Evolutionary conservation across 2,113 vertebrate genomes (phyloP).

Genomic region (Calidris pugnax): DNA sequence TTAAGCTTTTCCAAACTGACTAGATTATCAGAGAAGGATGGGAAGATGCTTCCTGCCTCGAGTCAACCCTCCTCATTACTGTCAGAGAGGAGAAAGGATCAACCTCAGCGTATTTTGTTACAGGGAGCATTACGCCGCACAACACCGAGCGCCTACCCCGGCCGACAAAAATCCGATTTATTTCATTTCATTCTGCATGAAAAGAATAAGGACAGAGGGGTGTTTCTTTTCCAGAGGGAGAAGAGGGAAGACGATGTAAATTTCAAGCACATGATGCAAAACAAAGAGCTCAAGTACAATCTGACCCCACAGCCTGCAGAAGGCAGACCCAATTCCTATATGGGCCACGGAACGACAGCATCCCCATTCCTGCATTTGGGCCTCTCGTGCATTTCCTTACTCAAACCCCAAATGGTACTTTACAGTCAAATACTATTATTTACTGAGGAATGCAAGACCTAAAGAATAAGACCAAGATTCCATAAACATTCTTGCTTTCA

Average conservation of each 20-base stretch:
- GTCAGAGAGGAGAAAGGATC: neutral
- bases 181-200: neutral
- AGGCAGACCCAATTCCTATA: neutral
- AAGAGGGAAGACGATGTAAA: neutral
- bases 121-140: neutral
- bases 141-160: neutral
- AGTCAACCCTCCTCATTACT: neutral
- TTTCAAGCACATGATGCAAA: neutral
- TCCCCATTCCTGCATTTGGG: neutral
- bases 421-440: constrained; percentile 53
- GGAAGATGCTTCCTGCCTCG: constrained; percentile 18
- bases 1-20: constrained; percentile 26
- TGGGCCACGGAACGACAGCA: neutral
- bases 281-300: neutral
- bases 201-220: neutral
- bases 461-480: constrained; percentile 29
- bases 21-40: constrained; percentile 13
- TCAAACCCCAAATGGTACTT: constrained; percentile 30
- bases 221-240: neutral
- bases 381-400: neutral
- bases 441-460: constrained; percentile 54
- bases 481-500: constrained; percentile 44
- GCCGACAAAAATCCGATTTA: neutral
- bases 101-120: neutral
- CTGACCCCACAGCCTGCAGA: neutral